Evolutionary conservation across 2,113 vertebrate genomes (phyloP), one percentile per base, ranked within the genome.

Genomic region (Gopherus evgoodei): DNA sequence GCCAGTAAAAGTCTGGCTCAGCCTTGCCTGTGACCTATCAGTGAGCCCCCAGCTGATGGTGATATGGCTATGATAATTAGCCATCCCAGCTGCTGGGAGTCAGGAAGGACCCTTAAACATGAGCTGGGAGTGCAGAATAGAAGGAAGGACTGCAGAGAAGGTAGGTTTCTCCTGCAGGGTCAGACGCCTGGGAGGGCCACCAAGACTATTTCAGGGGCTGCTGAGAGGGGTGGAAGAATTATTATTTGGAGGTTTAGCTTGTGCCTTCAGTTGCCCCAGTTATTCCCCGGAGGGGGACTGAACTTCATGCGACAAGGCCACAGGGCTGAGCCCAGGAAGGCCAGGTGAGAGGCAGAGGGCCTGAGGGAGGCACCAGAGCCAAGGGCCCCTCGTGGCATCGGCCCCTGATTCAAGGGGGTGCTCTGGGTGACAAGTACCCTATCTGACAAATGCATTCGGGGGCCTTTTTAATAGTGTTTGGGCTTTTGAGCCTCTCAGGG

Each of bases 371-470:
- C 8, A 6, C 31, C 17, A 17, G 7, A n/a, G 35, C 21, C 13
- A 19, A n/a, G 35, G 35, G 65, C 35, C 65, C 31, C 35, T 16
- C 14, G 35, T 19, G 8, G 31, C 14, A 19, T n/a, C 10, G 35
- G 17, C 10, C 65, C 35, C 59, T 2, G 5, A 59, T 11, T 19
- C 13, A 17, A 31, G 6, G 16, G 17, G 42, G 0, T 13, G 47
- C 31, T 16, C 1, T 50, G 1, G n/a, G n/a, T 42, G 22, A 0
- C 6, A 69, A 19, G 49, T 1, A 65, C 57, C 52, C 75, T 56
- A 12, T 0, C 0, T 80, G 25, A 44, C 47, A 0, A 59, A 13
- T 0, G 1, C 14, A 24, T 59, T 16, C 0, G 0, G 31, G 5
- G 14, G 65, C 16, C 35, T 72, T 4, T 0, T 49, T 52, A 56